Conservation (phyloP, 1,140 invertebrate genomes). For the Globodera ellingtonae region DNA sequence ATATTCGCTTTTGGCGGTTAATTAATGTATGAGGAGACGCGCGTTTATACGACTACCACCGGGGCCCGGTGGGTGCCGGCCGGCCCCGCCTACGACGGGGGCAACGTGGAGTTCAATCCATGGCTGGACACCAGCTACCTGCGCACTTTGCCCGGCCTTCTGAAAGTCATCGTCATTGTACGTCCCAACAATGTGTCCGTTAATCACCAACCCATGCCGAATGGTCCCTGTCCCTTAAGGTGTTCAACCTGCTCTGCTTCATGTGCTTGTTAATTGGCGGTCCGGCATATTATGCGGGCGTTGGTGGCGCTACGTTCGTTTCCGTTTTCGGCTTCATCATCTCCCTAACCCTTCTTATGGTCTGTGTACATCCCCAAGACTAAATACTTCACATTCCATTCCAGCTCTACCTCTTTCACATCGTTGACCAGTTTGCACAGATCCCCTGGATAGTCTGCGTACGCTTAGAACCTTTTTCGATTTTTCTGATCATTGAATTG, state of each 20-base stretch:
- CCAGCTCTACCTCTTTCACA: conserved; percentile 58
- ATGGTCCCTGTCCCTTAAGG: conserved; percentile 34
- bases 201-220: not conserved
- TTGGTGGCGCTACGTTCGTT: conserved; percentile 63
- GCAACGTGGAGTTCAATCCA: conserved; percentile 29
- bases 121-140: conserved; percentile 42
- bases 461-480: conserved; percentile 18
- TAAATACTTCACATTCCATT: not conserved
- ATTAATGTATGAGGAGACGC: conserved; percentile 41
- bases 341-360: conserved; percentile 54
- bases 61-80: conserved; percentile 23
- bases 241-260: conserved; percentile 57
- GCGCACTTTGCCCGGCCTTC: conserved; percentile 45
- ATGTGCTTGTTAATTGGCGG: conserved; percentile 60
- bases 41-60: conserved; percentile 37
- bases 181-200: conserved; percentile 5
- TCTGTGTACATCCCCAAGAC: not conserved
- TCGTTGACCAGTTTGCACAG: conserved; percentile 56
- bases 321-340: conserved; percentile 61
- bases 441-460: conserved; percentile 64
- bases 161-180: conserved; percentile 51
- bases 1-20: not conserved
- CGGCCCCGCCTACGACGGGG: conserved; percentile 15
- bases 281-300: conserved; percentile 61
- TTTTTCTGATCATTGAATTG: not conserved